phyloP scores from a whole-genome alignment of 2,113 vertebrate species.

The Panthera leo region DNA sequence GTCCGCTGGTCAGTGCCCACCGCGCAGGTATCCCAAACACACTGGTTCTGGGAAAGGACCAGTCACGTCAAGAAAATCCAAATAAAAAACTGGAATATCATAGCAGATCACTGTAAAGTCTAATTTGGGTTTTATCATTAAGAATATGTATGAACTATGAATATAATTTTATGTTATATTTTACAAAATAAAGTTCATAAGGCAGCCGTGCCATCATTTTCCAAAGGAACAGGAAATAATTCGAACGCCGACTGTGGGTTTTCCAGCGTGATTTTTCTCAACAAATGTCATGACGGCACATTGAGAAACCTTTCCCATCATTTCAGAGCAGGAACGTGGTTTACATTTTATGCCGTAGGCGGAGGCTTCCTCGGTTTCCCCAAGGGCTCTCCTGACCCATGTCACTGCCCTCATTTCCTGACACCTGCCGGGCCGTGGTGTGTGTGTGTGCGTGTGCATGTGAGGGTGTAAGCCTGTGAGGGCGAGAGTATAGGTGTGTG shows the following conservation, averaged over 20 bases:
- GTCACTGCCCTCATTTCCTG: too few species aligned
- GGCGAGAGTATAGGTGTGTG: too few species aligned
- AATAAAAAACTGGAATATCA: background rate
- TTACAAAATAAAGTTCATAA: background rate
- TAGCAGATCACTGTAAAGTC: background rate
- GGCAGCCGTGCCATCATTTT: too few species aligned
- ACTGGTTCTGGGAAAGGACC: background rate
- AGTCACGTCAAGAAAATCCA: background rate
- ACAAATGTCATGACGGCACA: fast-evolving
- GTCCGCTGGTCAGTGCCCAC: fast-evolving
- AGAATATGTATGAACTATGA: background rate
- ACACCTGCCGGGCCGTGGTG: background rate
- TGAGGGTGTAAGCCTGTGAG: too few species aligned
- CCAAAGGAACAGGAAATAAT: background rate
- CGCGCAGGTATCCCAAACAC: fast-evolving
- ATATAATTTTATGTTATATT: background rate
- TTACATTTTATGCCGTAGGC: fast-evolving
- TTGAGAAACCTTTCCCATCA: fast-evolving
- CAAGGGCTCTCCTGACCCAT: fast-evolving
- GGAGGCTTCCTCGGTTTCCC: fast-evolving
- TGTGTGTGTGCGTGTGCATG: too few species aligned
- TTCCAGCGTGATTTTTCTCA: fast-evolving
- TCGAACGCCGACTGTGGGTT: fast-evolving
- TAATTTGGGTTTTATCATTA: background rate
- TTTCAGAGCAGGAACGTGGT: fast-evolving